Conservation (phyloP, 2,888 invertebrate genomes). For the Amaurobius ferox region DNA sequence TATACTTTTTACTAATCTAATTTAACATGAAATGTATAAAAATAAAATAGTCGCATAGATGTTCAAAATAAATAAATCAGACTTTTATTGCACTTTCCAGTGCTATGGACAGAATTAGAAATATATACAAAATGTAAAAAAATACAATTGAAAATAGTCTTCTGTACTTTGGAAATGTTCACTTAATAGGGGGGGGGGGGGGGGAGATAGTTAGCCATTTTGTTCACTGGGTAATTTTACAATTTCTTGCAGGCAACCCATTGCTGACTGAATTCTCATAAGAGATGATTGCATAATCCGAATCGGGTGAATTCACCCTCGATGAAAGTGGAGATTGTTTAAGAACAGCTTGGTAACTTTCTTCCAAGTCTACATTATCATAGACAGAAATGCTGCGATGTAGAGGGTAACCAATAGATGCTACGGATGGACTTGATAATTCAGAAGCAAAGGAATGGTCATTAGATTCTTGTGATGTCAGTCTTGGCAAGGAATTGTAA, state of each 20-base stretch:
- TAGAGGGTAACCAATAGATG: slow-evolving; percentile 41
- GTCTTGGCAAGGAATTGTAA: slow-evolving; percentile 86
- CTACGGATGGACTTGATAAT: slow-evolving; percentile 42
- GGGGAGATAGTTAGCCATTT: no score
- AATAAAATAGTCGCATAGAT: no score
- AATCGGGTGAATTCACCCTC: background rate
- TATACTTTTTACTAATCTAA: no score
- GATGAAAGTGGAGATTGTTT: slow-evolving; percentile 79
- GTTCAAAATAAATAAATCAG: background rate
- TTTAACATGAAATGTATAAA: no score
- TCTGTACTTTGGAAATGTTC: background rate
- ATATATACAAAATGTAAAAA: slow-evolving; percentile 5
- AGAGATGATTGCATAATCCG: background rate
- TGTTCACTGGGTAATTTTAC: background rate
- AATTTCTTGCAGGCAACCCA: background rate
- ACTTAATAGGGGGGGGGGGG: no score
- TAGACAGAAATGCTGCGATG: slow-evolving; percentile 73
- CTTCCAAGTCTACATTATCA: slow-evolving; percentile 73
- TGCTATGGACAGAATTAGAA: background rate
- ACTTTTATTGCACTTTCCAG: slow-evolving; percentile 1
- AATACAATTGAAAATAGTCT: background rate
- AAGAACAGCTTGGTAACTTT: slow-evolving; percentile 71
- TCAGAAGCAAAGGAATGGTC: slow-evolving; percentile 85
- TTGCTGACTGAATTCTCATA: background rate
- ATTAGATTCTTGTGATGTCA: slow-evolving; percentile 90